Conservation (phyloP, 2,888 invertebrate genomes). For the Polymixis lichenea region DNA sequence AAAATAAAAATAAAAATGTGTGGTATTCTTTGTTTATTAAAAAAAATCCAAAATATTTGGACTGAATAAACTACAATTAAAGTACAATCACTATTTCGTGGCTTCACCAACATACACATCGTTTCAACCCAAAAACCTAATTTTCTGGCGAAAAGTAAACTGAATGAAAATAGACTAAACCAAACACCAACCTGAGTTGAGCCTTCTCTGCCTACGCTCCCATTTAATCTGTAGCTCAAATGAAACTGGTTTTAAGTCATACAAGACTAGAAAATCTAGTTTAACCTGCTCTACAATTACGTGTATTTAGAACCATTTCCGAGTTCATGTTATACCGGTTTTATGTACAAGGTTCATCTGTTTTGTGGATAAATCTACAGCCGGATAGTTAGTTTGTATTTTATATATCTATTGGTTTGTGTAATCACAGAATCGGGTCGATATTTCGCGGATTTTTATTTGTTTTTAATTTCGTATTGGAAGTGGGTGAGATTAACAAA, state of each 20-base stretch:
- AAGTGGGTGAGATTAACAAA: slow-evolving; percentile 30
- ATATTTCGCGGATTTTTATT: slow-evolving; percentile 24
- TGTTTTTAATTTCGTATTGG: slow-evolving; percentile 21
- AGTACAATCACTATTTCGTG: slow-evolving; percentile 61
- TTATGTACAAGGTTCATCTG: slow-evolving; percentile 46
- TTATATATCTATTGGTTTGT: slow-evolving; percentile 33
- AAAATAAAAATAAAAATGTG: too few species aligned
- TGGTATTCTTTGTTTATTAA: too few species aligned
- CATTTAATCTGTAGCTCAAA: slow-evolving; percentile 8
- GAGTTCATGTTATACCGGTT: slow-evolving; percentile 45
- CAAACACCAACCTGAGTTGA: slow-evolving; percentile 49
- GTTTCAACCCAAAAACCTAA: slow-evolving; percentile 81
- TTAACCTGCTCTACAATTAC: slow-evolving; percentile 1
- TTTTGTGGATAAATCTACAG: slow-evolving; percentile 38
- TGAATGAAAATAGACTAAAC: slow-evolving; percentile 45
- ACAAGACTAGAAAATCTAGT: not conserved
- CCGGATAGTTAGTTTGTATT: slow-evolving; percentile 38
- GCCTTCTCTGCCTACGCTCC: not conserved
- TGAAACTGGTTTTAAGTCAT: slow-evolving; percentile 19
- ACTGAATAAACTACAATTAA: slow-evolving; percentile 11
- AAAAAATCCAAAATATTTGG: not conserved
- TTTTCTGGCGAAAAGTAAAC: slow-evolving; percentile 65
- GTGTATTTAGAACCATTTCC: not conserved
- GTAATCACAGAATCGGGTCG: slow-evolving; percentile 41
- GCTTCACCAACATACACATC: slow-evolving; percentile 66